phyloP scores from a whole-genome alignment of 2,113 vertebrate species.

The Sprattus sprattus region DNA sequence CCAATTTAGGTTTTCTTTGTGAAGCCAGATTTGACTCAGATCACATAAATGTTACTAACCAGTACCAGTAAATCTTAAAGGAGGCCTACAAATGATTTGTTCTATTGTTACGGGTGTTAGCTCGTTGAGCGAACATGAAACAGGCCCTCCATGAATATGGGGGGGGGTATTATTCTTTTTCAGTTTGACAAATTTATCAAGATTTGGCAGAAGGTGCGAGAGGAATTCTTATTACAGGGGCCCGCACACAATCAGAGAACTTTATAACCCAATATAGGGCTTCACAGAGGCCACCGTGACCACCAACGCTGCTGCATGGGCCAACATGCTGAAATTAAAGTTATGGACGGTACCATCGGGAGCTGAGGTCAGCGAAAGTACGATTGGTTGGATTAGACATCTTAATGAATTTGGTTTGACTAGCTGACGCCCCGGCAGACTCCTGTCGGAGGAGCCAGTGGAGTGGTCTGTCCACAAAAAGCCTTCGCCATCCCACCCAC shows the following conservation, averaged over 20 bases:
- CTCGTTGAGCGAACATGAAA: constrained; percentile 31
- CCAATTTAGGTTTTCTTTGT: not conserved
- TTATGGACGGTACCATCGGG: constrained; percentile 26
- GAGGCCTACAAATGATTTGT: not conserved
- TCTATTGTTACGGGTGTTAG: not conserved
- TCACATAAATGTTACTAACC: constrained; percentile 13
- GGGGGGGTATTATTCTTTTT: constrained; percentile 5
- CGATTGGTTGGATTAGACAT: constrained; percentile 24
- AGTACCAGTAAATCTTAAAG: not conserved
- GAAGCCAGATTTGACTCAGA: not conserved
- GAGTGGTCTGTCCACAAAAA: not conserved
- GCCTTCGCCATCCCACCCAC: not conserved
- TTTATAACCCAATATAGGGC: constrained; percentile 28
- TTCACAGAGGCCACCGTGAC: constrained; percentile 13
- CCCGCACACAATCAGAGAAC: constrained; percentile 14
- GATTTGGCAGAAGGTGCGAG: not conserved
- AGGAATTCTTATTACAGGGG: constrained; percentile 38
- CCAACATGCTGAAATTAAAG: constrained; percentile 40
- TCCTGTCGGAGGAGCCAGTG: not conserved
- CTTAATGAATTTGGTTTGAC: constrained; percentile 18
- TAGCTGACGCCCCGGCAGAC: not conserved
- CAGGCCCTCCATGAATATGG: constrained; percentile 35
- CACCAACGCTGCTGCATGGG: not conserved
- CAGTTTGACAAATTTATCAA: not conserved
- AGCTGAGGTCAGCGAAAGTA: constrained; percentile 42